Evolutionary conservation across 2,888 invertebrate species (phyloP).

Genomic region (Sisyra terminalis): DNA sequence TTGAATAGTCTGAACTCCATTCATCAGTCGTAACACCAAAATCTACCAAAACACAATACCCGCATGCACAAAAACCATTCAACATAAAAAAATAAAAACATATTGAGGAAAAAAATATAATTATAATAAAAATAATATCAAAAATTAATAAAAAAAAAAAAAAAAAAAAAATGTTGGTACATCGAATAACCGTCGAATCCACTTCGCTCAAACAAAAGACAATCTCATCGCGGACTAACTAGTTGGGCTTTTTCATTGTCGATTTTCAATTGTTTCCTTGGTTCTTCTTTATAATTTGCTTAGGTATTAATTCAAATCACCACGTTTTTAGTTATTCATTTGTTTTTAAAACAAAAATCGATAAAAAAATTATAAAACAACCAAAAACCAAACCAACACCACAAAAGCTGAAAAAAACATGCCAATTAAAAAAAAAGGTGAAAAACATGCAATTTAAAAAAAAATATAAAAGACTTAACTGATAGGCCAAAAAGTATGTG

Average conservation of each 20-base stretch:
- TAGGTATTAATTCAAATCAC: no score
- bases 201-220: no score
- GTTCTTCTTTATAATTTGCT: no score
- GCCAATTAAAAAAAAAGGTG: slow-evolving; percentile 8
- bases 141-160: slow-evolving; percentile 9
- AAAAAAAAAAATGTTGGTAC: no score
- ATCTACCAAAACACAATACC: slow-evolving; percentile 18
- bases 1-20: slow-evolving; percentile 46
- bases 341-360: slow-evolving; percentile 11
- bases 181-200: no score
- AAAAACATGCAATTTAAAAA: slow-evolving; percentile 8
- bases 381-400: slow-evolving; percentile 4
- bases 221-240: no score
- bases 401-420: slow-evolving; percentile 4
- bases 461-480: background rate
- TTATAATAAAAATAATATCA: background rate
- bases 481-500: background rate
- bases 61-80: slow-evolving; percentile 5
- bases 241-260: no score
- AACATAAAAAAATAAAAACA: slow-evolving; percentile 4
- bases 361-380: slow-evolving; percentile 11
- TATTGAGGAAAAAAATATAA: background rate
- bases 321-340: background rate
- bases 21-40: slow-evolving; percentile 29
- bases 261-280: no score